Base-by-base conservation (phyloP, 2,113 vertebrate species). In the Heterotilapia buettikoferi region DNA sequence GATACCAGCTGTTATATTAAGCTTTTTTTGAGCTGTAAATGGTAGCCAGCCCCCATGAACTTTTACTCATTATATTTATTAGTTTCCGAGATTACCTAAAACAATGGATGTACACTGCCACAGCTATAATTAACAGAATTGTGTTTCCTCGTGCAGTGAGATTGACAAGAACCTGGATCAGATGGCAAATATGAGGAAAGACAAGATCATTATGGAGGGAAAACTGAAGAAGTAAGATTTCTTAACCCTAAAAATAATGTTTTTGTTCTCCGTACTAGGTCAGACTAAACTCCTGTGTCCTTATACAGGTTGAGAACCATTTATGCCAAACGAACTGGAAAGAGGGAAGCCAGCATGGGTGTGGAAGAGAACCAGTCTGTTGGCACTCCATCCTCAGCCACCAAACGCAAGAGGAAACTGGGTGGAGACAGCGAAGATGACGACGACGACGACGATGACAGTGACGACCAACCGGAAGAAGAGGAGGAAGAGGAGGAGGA, bases 101-200 rank as follows among this genome's bases (percentile, higher is more conserved):
- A 50, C 6, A 78, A 83, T 38, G 12, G 12, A 47, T 45, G 6
- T 29, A 47, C n/a, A 68, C 19, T 10, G 12, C 6, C 53, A 87
- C 53, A 52, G 68, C 10, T 76, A 6, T 45, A 56, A 82, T 73
- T 86, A 59, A 89, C n/a, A 12, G 3, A 9, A 84, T 10, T 90
- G 24, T 2, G 5, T 89, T 89, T 80, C 33, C 61, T 94, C 92
- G 95, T 92, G 79, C 97, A 99, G 99, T 95, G 99, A 99, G 97
- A 99, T 99, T 88, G 99, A 99, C 93, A 99, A 99, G 95, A 98
- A 97, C 93, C 97, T 99, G 94, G 99, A 99, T 93, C 98, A 99
- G 91, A 99, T 99, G 98, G 98, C 98, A 89, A 99, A 99, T 92
- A 96, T 99, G 96, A 97, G 99, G 93, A 98, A 98, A 96, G 99